Evolutionary conservation across 1,140 invertebrate genomes (phyloP).

Genomic region (Drosophila biarmipes): DNA sequence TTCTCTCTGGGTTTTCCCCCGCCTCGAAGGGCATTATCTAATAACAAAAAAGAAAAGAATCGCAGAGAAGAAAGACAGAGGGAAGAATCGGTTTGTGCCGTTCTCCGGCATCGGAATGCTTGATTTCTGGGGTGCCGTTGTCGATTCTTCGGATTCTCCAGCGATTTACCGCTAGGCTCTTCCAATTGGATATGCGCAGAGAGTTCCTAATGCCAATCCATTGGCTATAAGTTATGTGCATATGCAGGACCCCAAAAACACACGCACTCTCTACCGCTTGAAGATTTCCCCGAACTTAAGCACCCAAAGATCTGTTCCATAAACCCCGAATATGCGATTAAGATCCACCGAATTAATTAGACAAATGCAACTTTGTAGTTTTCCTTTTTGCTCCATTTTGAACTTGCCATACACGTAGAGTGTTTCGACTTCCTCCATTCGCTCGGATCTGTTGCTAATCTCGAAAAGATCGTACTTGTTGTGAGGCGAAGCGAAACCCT

Average conservation of each 20-base stretch:
- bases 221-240: slow-evolving; percentile 26
- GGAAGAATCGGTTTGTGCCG: slow-evolving; percentile 10
- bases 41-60: neutral
- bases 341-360: neutral
- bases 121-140: slow-evolving; percentile 15
- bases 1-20: neutral
- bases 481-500: slow-evolving; percentile 35
- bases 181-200: slow-evolving; percentile 57
- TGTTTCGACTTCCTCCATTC: slow-evolving; percentile 4
- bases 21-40: slow-evolving; percentile 22
- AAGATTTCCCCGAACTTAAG: neutral
- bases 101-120: slow-evolving; percentile 7
- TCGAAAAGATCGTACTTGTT: slow-evolving; percentile 52
- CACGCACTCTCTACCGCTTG: neutral
- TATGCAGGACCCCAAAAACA: neutral
- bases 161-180: slow-evolving; percentile 42
- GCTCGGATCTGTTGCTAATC: slow-evolving; percentile 23
- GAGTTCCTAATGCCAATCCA: slow-evolving; percentile 64
- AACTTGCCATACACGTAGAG: no score
- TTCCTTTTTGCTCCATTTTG: neutral
- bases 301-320: neutral
- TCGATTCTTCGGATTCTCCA: slow-evolving; percentile 17
- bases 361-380: neutral
- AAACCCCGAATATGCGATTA: neutral
- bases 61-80: neutral